Evolutionary conservation across 2,888 invertebrate species (phyloP), one percentile per base, ranked within the genome.

Genomic region (Trilocha varians): DNA sequence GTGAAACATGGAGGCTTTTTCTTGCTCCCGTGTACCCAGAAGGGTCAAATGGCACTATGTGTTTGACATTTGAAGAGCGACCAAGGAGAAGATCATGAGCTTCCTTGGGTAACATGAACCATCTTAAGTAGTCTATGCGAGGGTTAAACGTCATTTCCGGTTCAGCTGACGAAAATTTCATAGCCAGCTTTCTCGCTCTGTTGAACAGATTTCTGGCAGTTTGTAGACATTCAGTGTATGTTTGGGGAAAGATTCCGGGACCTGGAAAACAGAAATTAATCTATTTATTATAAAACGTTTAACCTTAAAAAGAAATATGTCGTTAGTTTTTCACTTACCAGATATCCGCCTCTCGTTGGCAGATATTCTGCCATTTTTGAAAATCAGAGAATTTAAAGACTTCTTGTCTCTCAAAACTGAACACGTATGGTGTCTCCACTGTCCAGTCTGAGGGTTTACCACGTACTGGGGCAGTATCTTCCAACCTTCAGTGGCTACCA

Each of bases 71-170:
- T 42, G 89, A 91, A 34, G 92, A 92, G 57, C 90, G 89, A 14
- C 92, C 92, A 1, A 92, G 80, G 1, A 93, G 75, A 32, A 93
- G 86, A 52, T 91, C 90, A 60, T 93, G 92, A 0, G 95, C 95
- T 82, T 97, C 96, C 63, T 92, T 92, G 0, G 96, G 96, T 40
- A 96, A 73, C 88, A 96, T 91, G 75, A 95, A 97, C 96, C 96
- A 97, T 47, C 95, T 87, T 11, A 96, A 78, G 41, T 88, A 87
- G 51, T 92, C 90, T 35, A 91, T 89, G 36, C 90, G 86, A 11
- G 87, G 84, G 56, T 91, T 91, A 62, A 95, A 94, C 50, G 88
- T 85, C 15, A 91, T 87, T 51, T 90, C 89, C 52, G 93, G 93
- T 65, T 96, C 94, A 16, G 91, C 90, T 41, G 91, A 86, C 8